Evolutionary conservation across 2,113 vertebrate genomes (phyloP).

Genomic region (Pluvianellus socialis): DNA sequence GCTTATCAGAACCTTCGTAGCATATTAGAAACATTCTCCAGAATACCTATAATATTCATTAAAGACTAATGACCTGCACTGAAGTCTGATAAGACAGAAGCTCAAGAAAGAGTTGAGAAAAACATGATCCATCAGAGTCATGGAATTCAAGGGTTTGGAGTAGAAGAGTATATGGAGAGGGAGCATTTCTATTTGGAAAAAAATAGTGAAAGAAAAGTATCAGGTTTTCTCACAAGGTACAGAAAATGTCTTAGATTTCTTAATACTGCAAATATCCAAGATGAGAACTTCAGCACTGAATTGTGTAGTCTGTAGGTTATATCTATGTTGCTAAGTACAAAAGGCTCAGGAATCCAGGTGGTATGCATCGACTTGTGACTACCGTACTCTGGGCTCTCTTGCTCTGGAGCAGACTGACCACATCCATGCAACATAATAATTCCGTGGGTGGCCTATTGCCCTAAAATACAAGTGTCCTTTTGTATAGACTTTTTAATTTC

Average conservation of each 20-base stretch:
- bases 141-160: neutral
- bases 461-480: neutral
- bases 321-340: neutral
- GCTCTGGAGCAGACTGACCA: neutral
- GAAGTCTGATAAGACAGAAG: slow-evolving; percentile 39
- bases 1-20: slow-evolving; percentile 40
- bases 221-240: neutral
- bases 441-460: neutral
- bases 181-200: neutral
- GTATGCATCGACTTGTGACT: neutral
- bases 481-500: neutral
- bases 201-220: neutral
- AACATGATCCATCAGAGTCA: slow-evolving; percentile 7
- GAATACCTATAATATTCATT: slow-evolving; percentile 55
- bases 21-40: slow-evolving; percentile 46
- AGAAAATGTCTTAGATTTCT: neutral
- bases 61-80: slow-evolving; percentile 4
- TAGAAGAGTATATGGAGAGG: neutral
- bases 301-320: neutral
- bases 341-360: neutral
- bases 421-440: fast-evolving
- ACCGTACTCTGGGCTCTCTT: fast-evolving
- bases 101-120: neutral
- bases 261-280: neutral
- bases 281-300: neutral